Evolutionary conservation across 2,888 invertebrate genomes (phyloP), one percentile per base, ranked within the genome.

Genomic region (Drosophila longiperda): DNA sequence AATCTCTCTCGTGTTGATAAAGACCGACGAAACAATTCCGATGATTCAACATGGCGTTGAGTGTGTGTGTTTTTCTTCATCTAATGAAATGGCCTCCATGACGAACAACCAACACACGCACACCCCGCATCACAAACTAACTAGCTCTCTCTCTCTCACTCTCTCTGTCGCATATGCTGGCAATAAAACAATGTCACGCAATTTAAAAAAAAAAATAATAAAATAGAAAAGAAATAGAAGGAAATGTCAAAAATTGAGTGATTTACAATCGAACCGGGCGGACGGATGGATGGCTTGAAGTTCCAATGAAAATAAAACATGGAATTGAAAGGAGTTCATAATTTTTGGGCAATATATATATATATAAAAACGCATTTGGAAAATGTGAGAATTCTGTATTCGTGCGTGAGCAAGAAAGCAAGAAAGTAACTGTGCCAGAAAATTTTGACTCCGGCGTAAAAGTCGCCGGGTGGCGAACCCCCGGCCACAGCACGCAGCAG

Each of bases 131-230:
- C 33, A 29, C 40, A 38, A 11, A 26, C 60, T 34, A 49, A 57
- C 58, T n/a, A 20, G 40, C 45, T 26, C 29, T 42, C 52, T 36
- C 58, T 40, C 36, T 59, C 48, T 17, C 48, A 60, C 57, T 54
- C 63, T 55, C 58, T 77, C 76, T 66, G 73, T 74, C 73, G 69
- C 81, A 80, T 69, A 83, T 84, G 87, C 81, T 84, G 87, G 87
- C 90, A 87, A 92, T 92, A 92, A 92, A 92, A 92, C 93, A 92
- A 92, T 93, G 93, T 92, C 92, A 92, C 92, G 92, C 92, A 93
- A 93, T 92, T 93, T 92, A 92, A 91, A 92, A 50, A 73, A 54
- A 69, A 60, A n/a, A n/a, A n/a, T n/a, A 32, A 55, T 53, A 64
- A 38, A 61, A 61, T 36, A 63, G 49, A 50, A 50, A 23, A 33